Base-by-base conservation (phyloP, 2,888 invertebrate genomes). In the Temnothorax unifasciatus region DNA sequence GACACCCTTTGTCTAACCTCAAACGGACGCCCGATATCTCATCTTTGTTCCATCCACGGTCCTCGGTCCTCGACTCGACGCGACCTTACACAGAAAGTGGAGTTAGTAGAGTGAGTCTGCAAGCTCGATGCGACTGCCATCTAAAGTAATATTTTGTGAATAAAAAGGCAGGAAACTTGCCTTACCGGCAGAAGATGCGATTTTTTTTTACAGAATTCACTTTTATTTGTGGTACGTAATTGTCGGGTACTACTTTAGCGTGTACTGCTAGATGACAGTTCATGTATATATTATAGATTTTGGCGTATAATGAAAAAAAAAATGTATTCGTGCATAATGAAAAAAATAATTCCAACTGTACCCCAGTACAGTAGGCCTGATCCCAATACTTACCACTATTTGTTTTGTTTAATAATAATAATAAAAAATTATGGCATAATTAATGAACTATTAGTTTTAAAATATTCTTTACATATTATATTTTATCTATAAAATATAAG, bases 1-100 rank as follows among this genome's bases (percentile, higher is more conserved):
- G 41, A 44, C 47, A 59, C 25, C 41, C 74, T 74, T 71, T 59
- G 25, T 74, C 75, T 81, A 81, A 81, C 79, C 79, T 81, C 79
- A 81, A 81, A 73, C 21, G 15, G 47, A 82, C 44, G 63, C n/a
- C 44, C 25, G 21, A 52, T 52, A 47, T 41, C 21, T 57, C 75
- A 82, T 79, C 34, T 79, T 79, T 61, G 38, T 75, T 81, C 47
- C 44, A 47, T 75, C 52, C 50, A 76, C 66, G 18, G 41, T 41
- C 18, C 25, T 66, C 66, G 18, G 41, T 41, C 18, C 25, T 66
- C 25, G 38, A 63, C 21, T 21, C 25, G 41, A 77, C 41, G 25
- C 66, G 13, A 15, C 2, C 6, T 9, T 77, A 54, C 2, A 68
- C 15, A 18, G 64, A 52, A 50, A 50, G 57, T 34, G 5, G 52